Evolutionary conservation across 35 echinoderm and acorn worm species (phyloP).

Genomic region (Patiria miniata): DNA sequence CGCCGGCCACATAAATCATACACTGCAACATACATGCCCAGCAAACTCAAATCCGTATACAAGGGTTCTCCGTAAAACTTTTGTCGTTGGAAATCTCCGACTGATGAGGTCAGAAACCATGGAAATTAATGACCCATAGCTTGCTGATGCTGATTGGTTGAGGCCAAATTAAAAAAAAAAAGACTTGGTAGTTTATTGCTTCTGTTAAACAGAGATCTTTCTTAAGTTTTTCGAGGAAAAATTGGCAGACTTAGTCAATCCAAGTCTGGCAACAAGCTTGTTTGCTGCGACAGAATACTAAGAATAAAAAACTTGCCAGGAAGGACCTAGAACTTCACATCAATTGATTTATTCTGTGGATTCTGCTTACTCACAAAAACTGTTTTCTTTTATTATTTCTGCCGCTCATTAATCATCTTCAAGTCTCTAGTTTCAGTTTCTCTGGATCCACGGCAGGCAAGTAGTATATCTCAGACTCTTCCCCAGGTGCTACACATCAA

Average conservation of each 20-base stretch:
- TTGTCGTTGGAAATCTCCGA: neutral
- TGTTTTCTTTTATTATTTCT: conserved; percentile 2
- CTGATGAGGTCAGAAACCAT: conserved; percentile 4
- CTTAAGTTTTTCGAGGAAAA: too few relatives aligned
- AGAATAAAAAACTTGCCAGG: too few relatives aligned
- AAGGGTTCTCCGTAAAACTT: neutral
- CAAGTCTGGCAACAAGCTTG: too few relatives aligned
- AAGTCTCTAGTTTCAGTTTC: conserved; percentile 7
- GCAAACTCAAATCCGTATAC: neutral
- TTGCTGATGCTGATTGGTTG: neutral
- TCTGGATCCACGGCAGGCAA: neutral
- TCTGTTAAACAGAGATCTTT: too few relatives aligned
- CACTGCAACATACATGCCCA: neutral
- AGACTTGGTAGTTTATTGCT: too few relatives aligned
- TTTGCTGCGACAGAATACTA: too few relatives aligned
- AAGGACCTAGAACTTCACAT: too few relatives aligned
- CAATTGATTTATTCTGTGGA: neutral
- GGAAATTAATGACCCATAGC: conserved; percentile 22
- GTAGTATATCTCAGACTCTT: neutral
- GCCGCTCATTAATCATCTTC: conserved; percentile 19
- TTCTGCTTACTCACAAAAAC: conserved; percentile 21
- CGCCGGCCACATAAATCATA: conserved; percentile 13
- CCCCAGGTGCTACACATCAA: conserved; percentile 9
- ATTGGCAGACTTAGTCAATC: too few relatives aligned
- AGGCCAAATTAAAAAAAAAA: too few relatives aligned